A percentile compares a stretch with the other conserved stretches of the same genome.
Evolutionary conservation across 2,113 vertebrate genomes (phyloP).

Genomic region (Epinephelus fuscoguttatus): DNA sequence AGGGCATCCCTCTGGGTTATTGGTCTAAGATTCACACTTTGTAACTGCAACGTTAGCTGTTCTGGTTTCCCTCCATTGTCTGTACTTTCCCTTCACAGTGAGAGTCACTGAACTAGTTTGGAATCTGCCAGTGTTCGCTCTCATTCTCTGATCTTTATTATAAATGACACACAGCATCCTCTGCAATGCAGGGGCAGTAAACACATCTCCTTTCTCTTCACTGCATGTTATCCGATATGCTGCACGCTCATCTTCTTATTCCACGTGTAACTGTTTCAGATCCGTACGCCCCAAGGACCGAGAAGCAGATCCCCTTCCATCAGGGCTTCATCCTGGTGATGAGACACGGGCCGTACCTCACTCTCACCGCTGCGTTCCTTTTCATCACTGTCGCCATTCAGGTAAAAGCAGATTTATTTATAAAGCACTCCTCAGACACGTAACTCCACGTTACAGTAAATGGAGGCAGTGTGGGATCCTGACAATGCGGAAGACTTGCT

Average conservation of each 20-base stretch:
- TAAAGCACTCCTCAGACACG: conserved; percentile 37
- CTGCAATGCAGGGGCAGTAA: conserved; percentile 66
- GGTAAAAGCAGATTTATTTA: conserved; percentile 81
- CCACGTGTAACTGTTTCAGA: conserved; percentile 80
- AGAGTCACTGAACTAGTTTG: not conserved
- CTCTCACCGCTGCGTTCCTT: conserved; percentile 91
- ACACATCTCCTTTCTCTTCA: conserved; percentile 18
- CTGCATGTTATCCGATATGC: conserved; percentile 65
- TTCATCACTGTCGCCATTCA: conserved; percentile 96
- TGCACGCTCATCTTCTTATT: conserved; percentile 26
- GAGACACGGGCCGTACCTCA: conserved; percentile 92
- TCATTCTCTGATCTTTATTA: not conserved
- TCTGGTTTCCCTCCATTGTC: not conserved
- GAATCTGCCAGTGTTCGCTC: not conserved
- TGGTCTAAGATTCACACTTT: not conserved
- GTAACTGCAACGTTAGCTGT: not conserved
- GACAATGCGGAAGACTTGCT: conserved; percentile 22
- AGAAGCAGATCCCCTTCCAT: conserved; percentile 89
- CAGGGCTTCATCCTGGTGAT: conserved; percentile 91
- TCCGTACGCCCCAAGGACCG: conserved; percentile 85
- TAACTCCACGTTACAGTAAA: conserved; percentile 42
- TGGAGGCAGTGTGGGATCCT: conserved; percentile 11
- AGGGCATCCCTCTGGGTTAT: not conserved
- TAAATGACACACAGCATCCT: conserved; percentile 25
- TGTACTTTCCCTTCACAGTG: not conserved